Conservation (phyloP, 2,113 vertebrate species). For the Pogonocichla stellata region DNA sequence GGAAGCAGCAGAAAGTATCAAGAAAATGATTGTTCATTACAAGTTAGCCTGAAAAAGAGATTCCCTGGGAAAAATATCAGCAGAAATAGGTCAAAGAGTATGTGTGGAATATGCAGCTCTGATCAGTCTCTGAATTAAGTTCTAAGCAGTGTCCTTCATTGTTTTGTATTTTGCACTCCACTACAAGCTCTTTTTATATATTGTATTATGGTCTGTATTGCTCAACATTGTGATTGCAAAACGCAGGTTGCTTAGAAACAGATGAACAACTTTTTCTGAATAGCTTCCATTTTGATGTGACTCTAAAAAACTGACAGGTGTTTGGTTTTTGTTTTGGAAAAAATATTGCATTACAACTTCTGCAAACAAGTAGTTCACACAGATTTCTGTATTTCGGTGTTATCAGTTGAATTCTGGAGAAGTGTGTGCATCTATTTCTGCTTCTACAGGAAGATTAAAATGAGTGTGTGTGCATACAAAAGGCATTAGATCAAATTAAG, state of each 20-base stretch:
- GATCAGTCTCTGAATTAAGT: neutral
- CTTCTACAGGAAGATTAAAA: slow-evolving; percentile 4
- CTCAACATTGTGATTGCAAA: neutral
- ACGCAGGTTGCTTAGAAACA: neutral
- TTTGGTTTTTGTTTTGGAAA: neutral
- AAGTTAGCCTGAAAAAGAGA: neutral
- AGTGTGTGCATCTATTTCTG: neutral
- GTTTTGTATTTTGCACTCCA: neutral
- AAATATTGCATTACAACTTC: neutral
- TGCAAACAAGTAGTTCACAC: neutral
- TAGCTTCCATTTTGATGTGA: neutral
- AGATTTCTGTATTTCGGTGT: neutral
- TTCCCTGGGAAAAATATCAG: neutral
- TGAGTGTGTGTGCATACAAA: neutral
- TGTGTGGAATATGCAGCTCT: neutral
- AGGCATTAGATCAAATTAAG: neutral
- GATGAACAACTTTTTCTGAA: neutral
- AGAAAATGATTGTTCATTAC: neutral
- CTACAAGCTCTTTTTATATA: neutral
- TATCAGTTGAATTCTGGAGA: neutral
- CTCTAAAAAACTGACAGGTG: neutral
- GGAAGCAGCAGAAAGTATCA: neutral
- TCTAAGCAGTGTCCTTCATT: neutral
- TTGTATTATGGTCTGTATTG: neutral
- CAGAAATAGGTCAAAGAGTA: neutral